Conservation (phyloP, 2,113 vertebrate genomes). For the Pelmatolapia mariae region DNA sequence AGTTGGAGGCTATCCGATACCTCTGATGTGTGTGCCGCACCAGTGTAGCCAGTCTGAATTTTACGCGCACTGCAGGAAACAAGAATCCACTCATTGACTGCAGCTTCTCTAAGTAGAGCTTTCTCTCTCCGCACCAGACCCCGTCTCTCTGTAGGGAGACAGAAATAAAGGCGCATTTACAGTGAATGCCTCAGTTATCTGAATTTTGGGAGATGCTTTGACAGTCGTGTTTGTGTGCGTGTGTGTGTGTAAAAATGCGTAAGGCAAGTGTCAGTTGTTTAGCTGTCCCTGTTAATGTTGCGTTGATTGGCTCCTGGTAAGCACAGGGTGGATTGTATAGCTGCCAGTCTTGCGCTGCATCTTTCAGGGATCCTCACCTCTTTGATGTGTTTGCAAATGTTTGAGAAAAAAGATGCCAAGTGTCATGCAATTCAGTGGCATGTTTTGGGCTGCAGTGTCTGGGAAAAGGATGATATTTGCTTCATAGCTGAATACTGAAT, state of each 20-base stretch:
- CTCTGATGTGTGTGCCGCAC: conserved; percentile 19
- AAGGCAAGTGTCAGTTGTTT: conserved; percentile 23
- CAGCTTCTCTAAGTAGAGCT: conserved; percentile 22
- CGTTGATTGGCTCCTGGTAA: conserved; percentile 28
- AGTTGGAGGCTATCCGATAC: conserved; percentile 32
- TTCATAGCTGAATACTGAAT: not conserved
- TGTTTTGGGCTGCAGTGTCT: not conserved
- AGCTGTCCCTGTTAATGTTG: conserved; percentile 23
- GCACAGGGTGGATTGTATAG: not conserved
- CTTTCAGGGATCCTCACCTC: not conserved
- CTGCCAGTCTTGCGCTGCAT: not conserved
- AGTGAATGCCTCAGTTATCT: not conserved
- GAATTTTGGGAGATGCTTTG: not conserved
- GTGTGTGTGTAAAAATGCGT: not conserved
- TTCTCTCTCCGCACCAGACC: not conserved
- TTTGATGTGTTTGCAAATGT: conserved; percentile 20
- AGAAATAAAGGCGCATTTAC: not conserved
- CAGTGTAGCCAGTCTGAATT: conserved; percentile 37
- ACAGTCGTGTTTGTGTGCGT: not conserved
- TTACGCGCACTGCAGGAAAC: conserved; percentile 62
- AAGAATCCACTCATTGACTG: conserved; percentile 54
- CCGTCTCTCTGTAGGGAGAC: not conserved
- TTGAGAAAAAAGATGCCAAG: not conserved
- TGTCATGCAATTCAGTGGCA: not conserved
- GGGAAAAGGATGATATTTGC: not conserved